A percentile compares a stretch with the other conserved stretches of the same genome.
phyloP scores from a whole-genome alignment of 2,797 vertebrate species.

The Phataginus tetradactyla region DNA sequence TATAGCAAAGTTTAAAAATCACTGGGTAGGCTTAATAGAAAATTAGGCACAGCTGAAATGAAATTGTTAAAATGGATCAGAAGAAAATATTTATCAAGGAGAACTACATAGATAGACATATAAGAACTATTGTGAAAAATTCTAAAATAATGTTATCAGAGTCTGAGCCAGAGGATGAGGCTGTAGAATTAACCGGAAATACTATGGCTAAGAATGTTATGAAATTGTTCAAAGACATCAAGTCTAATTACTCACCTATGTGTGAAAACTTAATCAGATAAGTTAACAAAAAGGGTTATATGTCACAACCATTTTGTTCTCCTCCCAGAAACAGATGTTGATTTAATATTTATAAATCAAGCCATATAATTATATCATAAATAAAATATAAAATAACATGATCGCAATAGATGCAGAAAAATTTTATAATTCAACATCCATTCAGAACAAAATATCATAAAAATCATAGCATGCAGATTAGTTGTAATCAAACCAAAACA shows the following conservation, averaged over 20 bases:
- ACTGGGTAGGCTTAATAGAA: background rate
- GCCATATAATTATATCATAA: background rate
- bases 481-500: background rate
- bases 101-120: background rate
- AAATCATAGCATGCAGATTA: background rate
- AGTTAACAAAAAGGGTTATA: background rate
- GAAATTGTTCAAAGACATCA: background rate
- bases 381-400: background rate
- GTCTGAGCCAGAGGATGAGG: background rate
- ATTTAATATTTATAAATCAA: background rate
- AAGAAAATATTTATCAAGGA: background rate
- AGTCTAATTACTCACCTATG: background rate
- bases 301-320: background rate
- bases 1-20: background rate
- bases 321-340: background rate
- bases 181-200: too few relatives aligned
- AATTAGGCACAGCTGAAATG: background rate
- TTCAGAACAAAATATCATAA: background rate
- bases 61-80: background rate
- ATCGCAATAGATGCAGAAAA: background rate
- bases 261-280: background rate
- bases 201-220: background rate
- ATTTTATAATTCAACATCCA: background rate
- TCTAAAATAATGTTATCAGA: too few relatives aligned
- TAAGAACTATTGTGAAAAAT: background rate